These are phyloP conservation scores for Trypoxylus dichotomus DNA, from an alignment of 1,140 invertebrate species.

Conservation along the genomic window DNA sequence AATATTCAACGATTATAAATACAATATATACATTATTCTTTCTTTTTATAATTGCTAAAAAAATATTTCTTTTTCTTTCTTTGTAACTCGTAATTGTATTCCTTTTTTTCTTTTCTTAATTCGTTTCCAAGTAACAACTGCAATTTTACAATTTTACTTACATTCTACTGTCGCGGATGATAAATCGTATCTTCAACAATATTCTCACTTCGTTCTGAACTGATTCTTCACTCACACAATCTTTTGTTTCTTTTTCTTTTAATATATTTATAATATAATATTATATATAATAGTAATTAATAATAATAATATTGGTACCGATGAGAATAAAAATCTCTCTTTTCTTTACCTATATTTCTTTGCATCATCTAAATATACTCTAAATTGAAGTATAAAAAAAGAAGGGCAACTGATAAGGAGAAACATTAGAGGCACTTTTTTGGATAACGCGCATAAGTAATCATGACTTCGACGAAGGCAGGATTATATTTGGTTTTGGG, in stretches of 20 bases:
- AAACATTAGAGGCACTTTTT: constrained; percentile 32
- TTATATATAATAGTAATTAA: constrained; percentile 8
- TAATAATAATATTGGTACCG: constrained; percentile 17
- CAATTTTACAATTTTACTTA: constrained; percentile 8
- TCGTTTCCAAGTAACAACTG: constrained; percentile 4
- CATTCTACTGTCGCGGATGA: neutral
- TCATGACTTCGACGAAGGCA: constrained; percentile 31
- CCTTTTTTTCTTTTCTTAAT: neutral
- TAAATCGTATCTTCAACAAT: constrained; percentile 5
- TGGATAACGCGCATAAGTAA: constrained; percentile 29
- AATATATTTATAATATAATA: neutral
- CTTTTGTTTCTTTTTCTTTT: neutral
- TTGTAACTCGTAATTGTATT: neutral
- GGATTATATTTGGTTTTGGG: constrained; percentile 36
- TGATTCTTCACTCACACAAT: neutral
- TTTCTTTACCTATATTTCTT: constrained; percentile 6
- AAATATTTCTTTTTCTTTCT: constrained; percentile 9
- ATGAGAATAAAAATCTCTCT: constrained; percentile 15
- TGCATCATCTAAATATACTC: constrained; percentile 16
- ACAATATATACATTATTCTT: constrained; percentile 30
- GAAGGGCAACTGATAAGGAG: neutral
- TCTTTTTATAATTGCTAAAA: constrained; percentile 23
- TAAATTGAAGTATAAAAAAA: neutral
- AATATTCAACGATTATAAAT: constrained; percentile 31
- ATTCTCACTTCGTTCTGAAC: neutral